Conservation (phyloP, 2,113 vertebrate species). For the Megaceryle torquata region DNA sequence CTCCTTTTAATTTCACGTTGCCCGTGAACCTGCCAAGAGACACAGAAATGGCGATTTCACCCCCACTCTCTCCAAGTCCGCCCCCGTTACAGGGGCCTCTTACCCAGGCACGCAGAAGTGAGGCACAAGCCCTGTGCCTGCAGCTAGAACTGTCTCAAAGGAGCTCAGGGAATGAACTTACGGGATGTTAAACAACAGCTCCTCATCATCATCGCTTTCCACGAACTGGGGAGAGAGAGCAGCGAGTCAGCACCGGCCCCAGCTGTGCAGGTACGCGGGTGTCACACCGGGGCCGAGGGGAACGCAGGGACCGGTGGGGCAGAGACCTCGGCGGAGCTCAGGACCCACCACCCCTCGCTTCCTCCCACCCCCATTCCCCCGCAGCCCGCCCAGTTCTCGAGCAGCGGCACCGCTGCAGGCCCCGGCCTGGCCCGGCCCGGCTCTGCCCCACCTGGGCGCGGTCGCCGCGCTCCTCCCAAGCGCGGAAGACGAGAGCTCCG, state of each 20-base stretch:
- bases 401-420: too few species aligned
- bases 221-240: constrained; percentile 80
- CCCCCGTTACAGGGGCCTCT: fast-evolving
- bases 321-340: not conserved
- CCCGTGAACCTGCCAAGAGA: constrained; percentile 88
- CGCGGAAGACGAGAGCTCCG: constrained; percentile 90
- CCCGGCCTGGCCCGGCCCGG: not conserved
- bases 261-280: not conserved
- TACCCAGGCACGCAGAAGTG: fast-evolving
- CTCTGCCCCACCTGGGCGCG: constrained; percentile 79
- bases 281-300: too few species aligned
- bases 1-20: constrained; percentile 90
- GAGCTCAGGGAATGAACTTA: constrained; percentile 69
- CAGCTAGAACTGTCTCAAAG: fast-evolving
- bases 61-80: fast-evolving
- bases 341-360: too few species aligned
- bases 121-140: not conserved
- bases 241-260: not conserved
- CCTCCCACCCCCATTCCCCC: not conserved
- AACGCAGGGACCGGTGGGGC: not conserved
- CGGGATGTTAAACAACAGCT: constrained; percentile 97
- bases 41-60: not conserved
- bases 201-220: constrained; percentile 94
- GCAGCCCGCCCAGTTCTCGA: not conserved
- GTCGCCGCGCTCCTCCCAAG: constrained; percentile 89